phyloP scores from a whole-genome alignment of 2,888 invertebrate genomes.

The Pilophorus perplexus region DNA sequence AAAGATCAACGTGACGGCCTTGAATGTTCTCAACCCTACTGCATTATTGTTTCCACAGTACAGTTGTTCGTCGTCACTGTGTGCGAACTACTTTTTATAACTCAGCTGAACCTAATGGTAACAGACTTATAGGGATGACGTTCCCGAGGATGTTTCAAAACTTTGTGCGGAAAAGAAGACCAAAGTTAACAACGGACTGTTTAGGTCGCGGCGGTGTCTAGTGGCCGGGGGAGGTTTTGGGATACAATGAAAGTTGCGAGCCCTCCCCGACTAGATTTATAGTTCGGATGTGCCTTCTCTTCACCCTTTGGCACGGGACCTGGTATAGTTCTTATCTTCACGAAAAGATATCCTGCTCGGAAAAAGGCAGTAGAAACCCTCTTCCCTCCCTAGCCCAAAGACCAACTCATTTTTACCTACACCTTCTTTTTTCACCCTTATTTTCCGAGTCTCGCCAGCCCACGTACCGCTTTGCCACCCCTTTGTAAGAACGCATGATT shows the following conservation, averaged over 20 bases:
- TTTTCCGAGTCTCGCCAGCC: neutral
- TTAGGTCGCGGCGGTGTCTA: conserved; percentile 1
- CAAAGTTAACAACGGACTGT: conserved; percentile 15
- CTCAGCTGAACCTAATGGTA: no score
- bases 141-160: neutral
- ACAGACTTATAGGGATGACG: no score
- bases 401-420: conserved; percentile 18
- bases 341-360: conserved; percentile 19
- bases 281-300: conserved; percentile 33
- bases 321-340: conserved; percentile 23
- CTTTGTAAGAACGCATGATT: neutral
- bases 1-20: no score
- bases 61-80: neutral
- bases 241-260: conserved; percentile 22
- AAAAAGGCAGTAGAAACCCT: neutral
- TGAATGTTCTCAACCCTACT: no score
- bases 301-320: conserved; percentile 28
- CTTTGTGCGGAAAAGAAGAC: conserved; percentile 13
- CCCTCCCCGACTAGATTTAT: conserved; percentile 21
- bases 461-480: neutral
- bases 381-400: neutral
- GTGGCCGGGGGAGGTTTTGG: neutral
- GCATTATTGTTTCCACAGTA: neutral
- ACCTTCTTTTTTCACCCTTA: conserved; percentile 1
- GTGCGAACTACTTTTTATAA: no score